phyloP scores from a whole-genome alignment of 2,888 invertebrate genomes.

The Pelosia muscerda region DNA sequence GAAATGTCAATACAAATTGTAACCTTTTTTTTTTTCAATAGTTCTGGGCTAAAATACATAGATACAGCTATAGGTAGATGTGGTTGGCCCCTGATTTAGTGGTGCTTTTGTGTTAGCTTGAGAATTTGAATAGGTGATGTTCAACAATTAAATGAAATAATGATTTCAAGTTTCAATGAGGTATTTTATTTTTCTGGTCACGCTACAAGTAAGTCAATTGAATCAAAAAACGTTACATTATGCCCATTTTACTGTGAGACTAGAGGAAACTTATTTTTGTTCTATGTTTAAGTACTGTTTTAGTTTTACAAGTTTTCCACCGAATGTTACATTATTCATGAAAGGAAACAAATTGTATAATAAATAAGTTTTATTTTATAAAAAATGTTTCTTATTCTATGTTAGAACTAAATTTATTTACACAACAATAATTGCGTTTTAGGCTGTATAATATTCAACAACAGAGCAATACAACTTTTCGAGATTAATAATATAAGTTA shows the following conservation, averaged over 20 bases:
- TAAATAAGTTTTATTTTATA: constrained; percentile 82
- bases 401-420: constrained; percentile 73
- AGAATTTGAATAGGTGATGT: not conserved
- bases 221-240: constrained; percentile 36
- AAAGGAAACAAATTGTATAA: constrained; percentile 61
- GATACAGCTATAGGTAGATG: not conserved
- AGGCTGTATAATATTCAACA: constrained; percentile 53
- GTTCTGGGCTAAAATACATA: not conserved
- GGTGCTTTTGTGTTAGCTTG: not conserved
- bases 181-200: constrained; percentile 16
- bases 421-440: constrained; percentile 60
- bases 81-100: not conserved
- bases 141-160: not conserved
- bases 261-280: constrained; percentile 50
- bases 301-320: constrained; percentile 50
- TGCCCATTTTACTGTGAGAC: constrained; percentile 33
- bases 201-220: constrained; percentile 33
- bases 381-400: constrained; percentile 74
- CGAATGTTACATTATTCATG: constrained; percentile 40
- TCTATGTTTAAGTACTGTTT: constrained; percentile 38
- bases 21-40: not conserved
- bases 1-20: not conserved
- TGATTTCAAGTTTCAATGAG: not conserved
- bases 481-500: constrained; percentile 26
- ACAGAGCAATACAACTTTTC: constrained; percentile 34